These are phyloP conservation scores for Pararge aegeria DNA, from an alignment of 1,140 invertebrate species.

Conservation along the genomic window DNA sequence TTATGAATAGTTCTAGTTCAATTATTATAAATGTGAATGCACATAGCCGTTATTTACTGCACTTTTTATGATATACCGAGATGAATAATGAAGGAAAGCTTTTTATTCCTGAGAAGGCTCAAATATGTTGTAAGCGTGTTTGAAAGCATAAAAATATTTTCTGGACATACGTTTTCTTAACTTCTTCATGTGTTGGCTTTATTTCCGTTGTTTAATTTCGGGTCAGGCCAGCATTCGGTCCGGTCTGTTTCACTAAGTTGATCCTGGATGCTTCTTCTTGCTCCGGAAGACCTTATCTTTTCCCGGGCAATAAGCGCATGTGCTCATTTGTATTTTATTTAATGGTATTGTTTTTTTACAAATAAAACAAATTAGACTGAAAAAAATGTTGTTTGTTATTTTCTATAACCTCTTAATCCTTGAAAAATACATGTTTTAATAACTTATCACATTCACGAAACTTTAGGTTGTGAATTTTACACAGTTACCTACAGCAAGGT, in stretches of 20 bases:
- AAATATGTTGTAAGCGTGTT: slow-evolving; percentile 20
- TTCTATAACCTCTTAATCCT: neutral
- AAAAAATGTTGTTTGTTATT: slow-evolving; percentile 38
- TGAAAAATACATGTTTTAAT: neutral
- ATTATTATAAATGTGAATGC: slow-evolving; percentile 62
- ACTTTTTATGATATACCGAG: slow-evolving; percentile 31
- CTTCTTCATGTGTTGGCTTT: neutral
- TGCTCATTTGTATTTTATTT: slow-evolving; percentile 69
- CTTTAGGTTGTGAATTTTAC: too few species aligned
- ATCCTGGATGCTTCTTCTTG: slow-evolving; percentile 58
- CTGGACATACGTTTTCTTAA: neutral
- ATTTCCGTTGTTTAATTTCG: slow-evolving; percentile 11
- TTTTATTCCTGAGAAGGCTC: slow-evolving; percentile 26
- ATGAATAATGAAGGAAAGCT: slow-evolving; percentile 12
- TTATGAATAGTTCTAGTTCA: slow-evolving; percentile 54
- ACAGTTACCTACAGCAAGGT: too few species aligned
- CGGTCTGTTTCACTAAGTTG: slow-evolving; percentile 33
- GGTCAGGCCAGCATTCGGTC: slow-evolving; percentile 9
- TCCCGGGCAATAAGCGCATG: slow-evolving; percentile 75
- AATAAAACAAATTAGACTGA: slow-evolving; percentile 77
- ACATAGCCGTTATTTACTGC: slow-evolving; percentile 64
- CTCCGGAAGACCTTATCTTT: slow-evolving; percentile 75
- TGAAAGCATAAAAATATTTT: slow-evolving; percentile 2
- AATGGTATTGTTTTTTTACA: slow-evolving; percentile 72
- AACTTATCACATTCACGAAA: too few species aligned